Conservation (phyloP, 2,888 invertebrate genomes). For the Chrysolina haemoptera region DNA sequence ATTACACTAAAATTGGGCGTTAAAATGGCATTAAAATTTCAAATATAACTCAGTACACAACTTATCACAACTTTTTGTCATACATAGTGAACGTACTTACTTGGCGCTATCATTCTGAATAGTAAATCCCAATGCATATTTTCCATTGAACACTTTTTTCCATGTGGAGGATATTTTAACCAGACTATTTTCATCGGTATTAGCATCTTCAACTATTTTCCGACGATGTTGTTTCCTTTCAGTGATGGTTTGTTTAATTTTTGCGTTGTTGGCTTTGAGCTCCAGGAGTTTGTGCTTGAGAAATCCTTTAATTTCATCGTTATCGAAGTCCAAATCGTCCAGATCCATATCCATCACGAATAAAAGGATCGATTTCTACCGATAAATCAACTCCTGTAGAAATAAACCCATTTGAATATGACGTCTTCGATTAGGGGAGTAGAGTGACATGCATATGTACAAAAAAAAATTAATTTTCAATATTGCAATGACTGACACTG, state of each 20-base stretch:
- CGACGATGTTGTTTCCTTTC: conserved; percentile 42
- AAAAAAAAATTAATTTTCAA: no score
- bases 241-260: conserved; percentile 45
- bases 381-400: no score
- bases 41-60: no score
- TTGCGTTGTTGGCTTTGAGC: conserved; percentile 48
- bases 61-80: no score
- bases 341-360: conserved; percentile 49
- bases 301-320: conserved; percentile 55
- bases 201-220: conserved; percentile 24
- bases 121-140: conserved; percentile 58
- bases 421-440: no score
- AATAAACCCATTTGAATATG: no score
- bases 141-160: conserved; percentile 57
- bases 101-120: conserved; percentile 50
- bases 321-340: conserved; percentile 56
- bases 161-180: conserved; percentile 45
- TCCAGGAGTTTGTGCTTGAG: conserved; percentile 53
- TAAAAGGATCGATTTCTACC: background rate
- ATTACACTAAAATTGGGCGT: no score
- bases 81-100: conserved; percentile 53
- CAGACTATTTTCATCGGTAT: conserved; percentile 14
- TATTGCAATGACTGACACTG: no score
- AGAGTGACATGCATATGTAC: no score
- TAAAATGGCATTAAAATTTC: no score